Percentiles rank a stretch among this genome's conserved stretches.
phyloP scores from a whole-genome alignment of 2,888 invertebrate species.

The Epirrhoe tristata region DNA sequence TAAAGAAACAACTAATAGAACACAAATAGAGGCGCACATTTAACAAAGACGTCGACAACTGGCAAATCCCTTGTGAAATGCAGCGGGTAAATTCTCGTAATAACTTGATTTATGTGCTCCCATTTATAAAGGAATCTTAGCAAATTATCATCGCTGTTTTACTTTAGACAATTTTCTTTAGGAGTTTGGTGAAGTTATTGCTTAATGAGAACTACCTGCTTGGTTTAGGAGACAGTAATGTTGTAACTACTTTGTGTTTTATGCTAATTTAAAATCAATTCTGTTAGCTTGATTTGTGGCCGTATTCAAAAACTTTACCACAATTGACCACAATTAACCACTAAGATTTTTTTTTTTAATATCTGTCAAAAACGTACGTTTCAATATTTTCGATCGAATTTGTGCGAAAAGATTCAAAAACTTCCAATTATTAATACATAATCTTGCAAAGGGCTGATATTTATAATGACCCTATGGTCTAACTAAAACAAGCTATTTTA shows the following conservation, averaged over 20 bases:
- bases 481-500: too few species aligned
- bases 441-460: too few species aligned
- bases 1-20: slow-evolving; percentile 52
- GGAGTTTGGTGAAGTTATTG: slow-evolving; percentile 11
- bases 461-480: too few species aligned
- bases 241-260: slow-evolving; percentile 10
- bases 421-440: too few species aligned
- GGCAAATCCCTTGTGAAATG: slow-evolving; percentile 47
- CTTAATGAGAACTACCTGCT: slow-evolving; percentile 40
- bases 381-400: too few species aligned
- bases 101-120: slow-evolving; percentile 31
- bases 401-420: too few species aligned
- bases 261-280: too few species aligned
- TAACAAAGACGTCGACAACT: slow-evolving; percentile 58
- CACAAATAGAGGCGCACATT: slow-evolving; percentile 56
- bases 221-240: slow-evolving; percentile 39
- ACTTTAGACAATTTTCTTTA: slow-evolving; percentile 7
- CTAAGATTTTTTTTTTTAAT: too few species aligned
- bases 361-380: too few species aligned
- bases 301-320: too few species aligned
- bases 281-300: too few species aligned
- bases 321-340: too few species aligned
- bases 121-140: slow-evolving; percentile 19
- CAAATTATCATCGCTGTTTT: slow-evolving; percentile 17
- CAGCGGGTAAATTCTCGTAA: slow-evolving; percentile 43